Percentiles rank a stretch among this genome's conserved stretches.
Conservation (phyloP, 2,113 vertebrate species). For the Lates calcarifer region DNA sequence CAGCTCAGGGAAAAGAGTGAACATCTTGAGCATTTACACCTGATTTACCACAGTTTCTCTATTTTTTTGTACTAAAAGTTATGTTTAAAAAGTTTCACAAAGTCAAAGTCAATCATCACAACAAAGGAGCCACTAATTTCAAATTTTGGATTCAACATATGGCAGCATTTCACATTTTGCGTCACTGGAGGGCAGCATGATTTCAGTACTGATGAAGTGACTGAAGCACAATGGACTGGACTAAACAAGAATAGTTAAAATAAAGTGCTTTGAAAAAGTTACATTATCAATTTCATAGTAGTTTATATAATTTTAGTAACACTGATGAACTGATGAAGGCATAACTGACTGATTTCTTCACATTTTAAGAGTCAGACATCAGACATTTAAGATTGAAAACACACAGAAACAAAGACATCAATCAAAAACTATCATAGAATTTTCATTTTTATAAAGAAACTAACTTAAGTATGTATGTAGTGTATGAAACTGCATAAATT, state of each 20-base stretch:
- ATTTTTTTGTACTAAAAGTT: too few relatives aligned
- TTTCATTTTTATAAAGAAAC: neutral
- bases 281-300: neutral
- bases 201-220: neutral
- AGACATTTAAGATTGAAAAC: too few relatives aligned
- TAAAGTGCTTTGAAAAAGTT: conserved; percentile 25
- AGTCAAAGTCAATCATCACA: neutral
- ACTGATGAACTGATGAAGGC: neutral
- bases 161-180: neutral
- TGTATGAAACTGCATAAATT: neutral
- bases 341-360: neutral
- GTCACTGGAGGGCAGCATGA: conserved; percentile 68
- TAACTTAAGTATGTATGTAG: neutral
- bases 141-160: neutral
- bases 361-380: neutral
- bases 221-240: neutral
- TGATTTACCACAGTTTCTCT: neutral
- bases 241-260: neutral
- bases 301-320: neutral
- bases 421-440: neutral
- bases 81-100: neutral
- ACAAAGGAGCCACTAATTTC: neutral
- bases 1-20: too few relatives aligned
- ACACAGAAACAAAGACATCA: neutral
- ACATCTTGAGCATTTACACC: too few relatives aligned